Evolutionary conservation across 2,113 vertebrate genomes (phyloP).

Genomic region (Xiphophorus maculatus): DNA sequence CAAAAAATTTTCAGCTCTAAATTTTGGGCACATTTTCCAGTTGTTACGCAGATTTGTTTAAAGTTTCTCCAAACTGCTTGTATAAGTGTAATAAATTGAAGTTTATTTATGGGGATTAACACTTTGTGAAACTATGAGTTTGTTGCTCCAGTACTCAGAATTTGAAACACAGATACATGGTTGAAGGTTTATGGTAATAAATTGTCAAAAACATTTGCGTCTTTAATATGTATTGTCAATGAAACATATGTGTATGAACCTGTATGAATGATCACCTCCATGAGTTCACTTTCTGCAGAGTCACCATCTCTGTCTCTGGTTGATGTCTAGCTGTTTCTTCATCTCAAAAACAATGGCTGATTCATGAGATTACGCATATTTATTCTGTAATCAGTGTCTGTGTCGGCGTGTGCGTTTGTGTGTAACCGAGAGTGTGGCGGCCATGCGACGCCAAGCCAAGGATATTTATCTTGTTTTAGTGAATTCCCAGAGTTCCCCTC

Average conservation of each 20-base stretch:
- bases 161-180: neutral
- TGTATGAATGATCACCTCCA: slow-evolving; percentile 61
- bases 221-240: slow-evolving; percentile 4
- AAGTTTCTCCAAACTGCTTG: no score
- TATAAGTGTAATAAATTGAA: no score
- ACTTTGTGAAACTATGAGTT: neutral
- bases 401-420: neutral
- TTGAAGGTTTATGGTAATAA: neutral
- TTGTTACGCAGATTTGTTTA: no score
- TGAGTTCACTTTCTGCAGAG: slow-evolving; percentile 63
- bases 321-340: slow-evolving; percentile 41
- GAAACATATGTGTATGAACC: neutral
- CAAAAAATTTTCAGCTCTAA: no score
- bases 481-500: slow-evolving; percentile 71
- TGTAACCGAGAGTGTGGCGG: slow-evolving; percentile 40
- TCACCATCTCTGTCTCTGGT: slow-evolving; percentile 63
- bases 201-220: neutral
- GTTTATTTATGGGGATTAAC: no score
- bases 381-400: slow-evolving; percentile 71
- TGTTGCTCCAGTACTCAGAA: neutral
- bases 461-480: slow-evolving; percentile 80
- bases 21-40: no score
- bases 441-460: slow-evolving; percentile 61
- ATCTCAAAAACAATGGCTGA: slow-evolving; percentile 69
- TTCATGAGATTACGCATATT: slow-evolving; percentile 77